Base-by-base conservation (phyloP, 2,888 invertebrate genomes). In the Aporophyla lueneburgensis region DNA sequence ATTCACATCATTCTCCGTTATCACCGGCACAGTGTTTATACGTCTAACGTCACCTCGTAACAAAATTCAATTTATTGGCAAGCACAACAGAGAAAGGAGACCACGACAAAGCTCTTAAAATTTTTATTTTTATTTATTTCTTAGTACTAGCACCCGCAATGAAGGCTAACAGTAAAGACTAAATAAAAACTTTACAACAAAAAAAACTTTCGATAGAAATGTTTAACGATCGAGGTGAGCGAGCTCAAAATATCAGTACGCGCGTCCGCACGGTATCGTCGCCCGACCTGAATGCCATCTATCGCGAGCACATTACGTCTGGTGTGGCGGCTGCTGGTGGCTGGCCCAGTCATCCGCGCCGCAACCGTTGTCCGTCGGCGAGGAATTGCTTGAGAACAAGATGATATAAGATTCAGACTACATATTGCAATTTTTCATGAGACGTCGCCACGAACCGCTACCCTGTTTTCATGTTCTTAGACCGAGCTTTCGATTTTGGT, bases 1-100 rank as follows among this genome's bases (percentile, higher is more conserved):
- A 93, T 92, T 94, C 95, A 96, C 96, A 95, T 94, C 92, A 93
- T 93, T 92, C 89, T 92, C 92, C 92, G 93, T 93, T 94, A 95
- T 94, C 95, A 95, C 94, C 92, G 90, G 90, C 93, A 93, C 93
- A 88, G 87, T 89, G 87, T 90, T 91, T 90, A 83, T 91, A 93
- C 90, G 91, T 79, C 56, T 72, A 77, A 78, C 78, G 58, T 93
- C 93, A 93, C 91, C 88, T 86, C 82, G 84, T 76, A 89, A 88
- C 82, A 87, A 91, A 91, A 89, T 88, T 86, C 83, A 87, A 92
- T 89, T 88, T 91, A 91, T 88, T 87, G 82, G 84, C 87, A 89
- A 85, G 78, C 85, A 86, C 86, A 85, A 88, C 84, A 72, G 79
- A 86, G 87, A 89, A 89, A 89, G 81, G 87, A 85, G 79, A 78